Percentiles rank a stretch among this genome's conserved stretches.
Evolutionary conservation across 1,140 invertebrate species (phyloP).

Genomic region (Stenopsyche tienmushanensis): DNA sequence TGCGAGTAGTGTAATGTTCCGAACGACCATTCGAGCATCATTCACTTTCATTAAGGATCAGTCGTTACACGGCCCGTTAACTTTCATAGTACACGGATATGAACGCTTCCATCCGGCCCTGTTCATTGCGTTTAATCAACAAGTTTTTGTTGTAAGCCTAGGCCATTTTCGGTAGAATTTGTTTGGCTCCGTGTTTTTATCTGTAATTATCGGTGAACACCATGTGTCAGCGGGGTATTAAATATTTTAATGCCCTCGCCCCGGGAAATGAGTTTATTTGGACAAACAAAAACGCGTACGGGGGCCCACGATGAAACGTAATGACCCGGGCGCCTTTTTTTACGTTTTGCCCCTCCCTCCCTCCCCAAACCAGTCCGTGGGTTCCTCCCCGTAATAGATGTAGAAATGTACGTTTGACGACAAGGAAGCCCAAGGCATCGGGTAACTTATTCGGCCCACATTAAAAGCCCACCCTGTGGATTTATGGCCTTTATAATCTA

Average conservation of each 20-base stretch:
- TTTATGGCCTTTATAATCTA: too few species aligned
- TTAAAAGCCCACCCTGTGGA: too few species aligned
- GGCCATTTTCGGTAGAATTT: slow-evolving; percentile 24
- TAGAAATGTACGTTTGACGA: background rate
- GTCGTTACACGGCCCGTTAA: slow-evolving; percentile 28
- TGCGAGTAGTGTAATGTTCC: too few species aligned
- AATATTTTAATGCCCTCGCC: slow-evolving; percentile 28
- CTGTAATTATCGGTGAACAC: slow-evolving; percentile 33
- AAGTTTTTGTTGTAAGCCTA: slow-evolving; percentile 11
- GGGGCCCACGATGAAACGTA: background rate
- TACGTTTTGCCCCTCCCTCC: too few species aligned
- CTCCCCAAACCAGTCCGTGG: too few species aligned
- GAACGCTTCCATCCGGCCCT: background rate
- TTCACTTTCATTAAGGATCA: slow-evolving; percentile 14
- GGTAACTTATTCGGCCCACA: too few species aligned
- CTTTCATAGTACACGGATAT: slow-evolving; percentile 9
- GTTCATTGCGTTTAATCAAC: slow-evolving; percentile 32
- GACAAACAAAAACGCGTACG: slow-evolving; percentile 5
- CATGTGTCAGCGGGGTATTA: slow-evolving; percentile 31
- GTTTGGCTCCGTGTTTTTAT: too few species aligned
- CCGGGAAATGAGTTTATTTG: slow-evolving; percentile 34
- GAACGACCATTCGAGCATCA: slow-evolving; percentile 4
- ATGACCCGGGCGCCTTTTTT: too few species aligned
- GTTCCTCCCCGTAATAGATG: slow-evolving; percentile 4
- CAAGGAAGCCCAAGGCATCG: background rate